Evolutionary conservation across 2,797 vertebrate genomes (phyloP).

Genomic region (Cetoscarus ocellatus): DNA sequence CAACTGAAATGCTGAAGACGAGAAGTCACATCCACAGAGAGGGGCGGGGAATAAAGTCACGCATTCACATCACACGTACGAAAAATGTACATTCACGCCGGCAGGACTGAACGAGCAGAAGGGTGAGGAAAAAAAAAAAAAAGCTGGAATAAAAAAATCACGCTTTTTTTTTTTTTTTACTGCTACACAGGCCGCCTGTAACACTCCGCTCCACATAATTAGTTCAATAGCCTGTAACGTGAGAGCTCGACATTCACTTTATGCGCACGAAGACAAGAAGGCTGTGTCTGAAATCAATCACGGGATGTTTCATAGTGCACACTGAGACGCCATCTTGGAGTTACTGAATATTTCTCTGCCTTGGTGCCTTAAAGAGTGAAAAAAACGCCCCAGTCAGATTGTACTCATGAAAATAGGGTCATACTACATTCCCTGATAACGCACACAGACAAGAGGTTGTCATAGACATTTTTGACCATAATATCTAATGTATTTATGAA

Average conservation of each 20-base stretch:
- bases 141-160: conserved; percentile 1
- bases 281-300: too few species aligned
- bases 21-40: conserved; percentile 37
- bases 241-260: conserved; percentile 71
- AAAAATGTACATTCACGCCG: conserved; percentile 71
- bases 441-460: too few species aligned
- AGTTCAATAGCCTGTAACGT: conserved; percentile 81
- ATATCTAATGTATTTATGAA: too few species aligned
- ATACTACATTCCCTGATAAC: too few species aligned
- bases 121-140: conserved; percentile 51
- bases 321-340: too few species aligned
- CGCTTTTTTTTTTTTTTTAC: conserved; percentile 28
- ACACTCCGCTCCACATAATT: conserved; percentile 76
- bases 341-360: too few species aligned
- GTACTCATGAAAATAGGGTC: too few species aligned
- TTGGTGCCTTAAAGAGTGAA: too few species aligned
- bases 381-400: too few species aligned
- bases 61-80: conserved; percentile 58
- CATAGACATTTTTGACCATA: too few species aligned
- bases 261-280: conserved; percentile 31
- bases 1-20: conserved; percentile 55
- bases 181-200: conserved; percentile 71
- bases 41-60: conserved; percentile 1
- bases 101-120: conserved; percentile 54
- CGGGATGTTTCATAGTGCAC: too few species aligned